Percentiles rank a stretch among this genome's conserved stretches.
phyloP scores from a whole-genome alignment of 2,113 vertebrate genomes.

The Phaethon lepturus region DNA sequence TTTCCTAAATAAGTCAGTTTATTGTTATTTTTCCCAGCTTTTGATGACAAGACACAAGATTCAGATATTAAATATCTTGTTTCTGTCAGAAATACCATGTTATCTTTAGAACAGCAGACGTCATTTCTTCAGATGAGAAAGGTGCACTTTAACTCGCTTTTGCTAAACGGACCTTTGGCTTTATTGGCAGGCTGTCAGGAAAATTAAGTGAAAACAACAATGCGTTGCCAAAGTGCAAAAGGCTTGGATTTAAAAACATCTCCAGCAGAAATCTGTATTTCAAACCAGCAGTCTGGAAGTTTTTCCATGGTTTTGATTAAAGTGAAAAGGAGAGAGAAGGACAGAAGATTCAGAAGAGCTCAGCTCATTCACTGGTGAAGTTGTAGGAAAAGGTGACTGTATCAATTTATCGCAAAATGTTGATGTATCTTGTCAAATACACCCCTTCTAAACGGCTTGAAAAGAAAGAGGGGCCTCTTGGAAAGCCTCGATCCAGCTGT shows the following conservation, averaged over 20 bases:
- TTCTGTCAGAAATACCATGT: neutral
- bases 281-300: neutral
- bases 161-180: slow-evolving; percentile 4
- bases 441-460: neutral
- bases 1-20: neutral
- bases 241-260: slow-evolving; percentile 14
- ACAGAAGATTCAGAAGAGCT: neutral
- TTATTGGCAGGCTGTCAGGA: slow-evolving; percentile 22
- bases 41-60: neutral
- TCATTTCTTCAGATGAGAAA: slow-evolving; percentile 24
- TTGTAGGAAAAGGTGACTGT: neutral
- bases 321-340: neutral
- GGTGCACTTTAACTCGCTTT: slow-evolving; percentile 1
- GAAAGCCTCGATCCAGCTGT: neutral
- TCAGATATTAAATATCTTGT: neutral
- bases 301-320: slow-evolving; percentile 7
- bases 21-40: slow-evolving; percentile 22
- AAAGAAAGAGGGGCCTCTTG: neutral
- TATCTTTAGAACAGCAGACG: slow-evolving; percentile 25
- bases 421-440: neutral
- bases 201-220: slow-evolving; percentile 10
- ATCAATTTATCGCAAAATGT: neutral
- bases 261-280: slow-evolving; percentile 12
- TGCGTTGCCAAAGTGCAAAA: neutral
- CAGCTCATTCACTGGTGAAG: neutral